These are phyloP conservation scores for Odontocerum albicorne DNA, from an alignment of 2,888 invertebrate species.

Conservation along the genomic window DNA sequence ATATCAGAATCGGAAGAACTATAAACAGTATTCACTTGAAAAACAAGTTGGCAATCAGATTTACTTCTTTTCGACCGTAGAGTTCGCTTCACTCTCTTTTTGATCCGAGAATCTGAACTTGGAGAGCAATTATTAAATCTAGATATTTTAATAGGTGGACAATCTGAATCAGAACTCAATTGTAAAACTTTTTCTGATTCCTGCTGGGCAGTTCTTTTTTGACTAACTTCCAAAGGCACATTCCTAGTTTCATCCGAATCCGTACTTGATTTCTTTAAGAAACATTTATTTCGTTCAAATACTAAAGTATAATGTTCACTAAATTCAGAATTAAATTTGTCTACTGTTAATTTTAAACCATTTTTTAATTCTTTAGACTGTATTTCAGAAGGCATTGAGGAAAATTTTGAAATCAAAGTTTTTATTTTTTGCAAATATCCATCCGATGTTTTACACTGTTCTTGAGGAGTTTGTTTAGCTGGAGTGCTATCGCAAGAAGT, in stretches of 20 bases:
- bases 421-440: conserved; percentile 10
- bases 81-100: conserved; percentile 6
- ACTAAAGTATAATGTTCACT: conserved; percentile 19
- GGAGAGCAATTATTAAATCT: conserved; percentile 1
- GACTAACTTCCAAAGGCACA: not conserved
- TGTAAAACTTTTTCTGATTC: conserved; percentile 27
- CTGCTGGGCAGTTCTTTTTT: not conserved
- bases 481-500: no score
- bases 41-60: conserved; percentile 1
- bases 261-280: conserved; percentile 4
- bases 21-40: conserved; percentile 16
- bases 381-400: conserved; percentile 8
- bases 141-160: conserved; percentile 10
- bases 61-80: conserved; percentile 3
- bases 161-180: conserved; percentile 27
- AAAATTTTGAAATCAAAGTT: conserved; percentile 10
- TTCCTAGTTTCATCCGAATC: conserved; percentile 5
- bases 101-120: conserved; percentile 2
- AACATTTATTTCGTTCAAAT: conserved; percentile 6
- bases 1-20: conserved; percentile 11
- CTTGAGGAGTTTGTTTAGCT: no score
- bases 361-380: conserved; percentile 19
- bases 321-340: conserved; percentile 24
- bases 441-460: no score
- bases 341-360: conserved; percentile 17